phyloP scores from a whole-genome alignment of 2,797 vertebrate genomes.

The Echeneis naucrates region DNA sequence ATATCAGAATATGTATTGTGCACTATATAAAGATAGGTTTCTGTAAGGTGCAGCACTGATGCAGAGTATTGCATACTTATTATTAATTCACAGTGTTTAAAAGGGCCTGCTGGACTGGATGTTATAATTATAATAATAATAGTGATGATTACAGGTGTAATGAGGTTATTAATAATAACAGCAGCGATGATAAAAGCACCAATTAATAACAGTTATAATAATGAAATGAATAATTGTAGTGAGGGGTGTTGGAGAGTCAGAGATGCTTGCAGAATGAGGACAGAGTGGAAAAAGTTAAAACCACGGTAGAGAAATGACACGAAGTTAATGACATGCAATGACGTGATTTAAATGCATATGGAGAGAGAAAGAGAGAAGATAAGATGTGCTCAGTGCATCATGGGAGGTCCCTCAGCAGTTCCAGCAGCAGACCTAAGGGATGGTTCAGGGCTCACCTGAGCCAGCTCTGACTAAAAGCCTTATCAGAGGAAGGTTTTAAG shows the following conservation, averaged over 20 bases:
- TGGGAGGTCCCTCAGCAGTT: no score
- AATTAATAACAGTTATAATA: not conserved
- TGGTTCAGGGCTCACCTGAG: not conserved
- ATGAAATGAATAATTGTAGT: not conserved
- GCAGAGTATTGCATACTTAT: no score
- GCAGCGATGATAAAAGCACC: not conserved
- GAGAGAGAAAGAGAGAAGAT: not conserved
- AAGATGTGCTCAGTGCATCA: not conserved
- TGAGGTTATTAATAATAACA: not conserved
- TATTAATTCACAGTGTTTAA: no score
- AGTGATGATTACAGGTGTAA: not conserved
- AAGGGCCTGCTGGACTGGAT: not conserved
- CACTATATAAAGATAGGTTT: no score
- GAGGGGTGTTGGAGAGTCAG: not conserved
- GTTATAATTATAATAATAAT: not conserved
- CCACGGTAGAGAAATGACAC: not conserved
- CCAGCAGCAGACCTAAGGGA: not conserved
- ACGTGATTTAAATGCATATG: not conserved
- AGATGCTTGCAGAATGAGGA: not conserved
- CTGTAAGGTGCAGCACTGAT: no score
- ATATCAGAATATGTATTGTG: no score
- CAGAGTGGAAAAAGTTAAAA: no score
- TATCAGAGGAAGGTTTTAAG: not conserved
- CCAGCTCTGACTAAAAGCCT: no score
- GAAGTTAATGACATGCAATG: not conserved